These are phyloP conservation scores for Fragum fragum DNA, from an alignment of 2,888 invertebrate species.

Conservation along the genomic window DNA sequence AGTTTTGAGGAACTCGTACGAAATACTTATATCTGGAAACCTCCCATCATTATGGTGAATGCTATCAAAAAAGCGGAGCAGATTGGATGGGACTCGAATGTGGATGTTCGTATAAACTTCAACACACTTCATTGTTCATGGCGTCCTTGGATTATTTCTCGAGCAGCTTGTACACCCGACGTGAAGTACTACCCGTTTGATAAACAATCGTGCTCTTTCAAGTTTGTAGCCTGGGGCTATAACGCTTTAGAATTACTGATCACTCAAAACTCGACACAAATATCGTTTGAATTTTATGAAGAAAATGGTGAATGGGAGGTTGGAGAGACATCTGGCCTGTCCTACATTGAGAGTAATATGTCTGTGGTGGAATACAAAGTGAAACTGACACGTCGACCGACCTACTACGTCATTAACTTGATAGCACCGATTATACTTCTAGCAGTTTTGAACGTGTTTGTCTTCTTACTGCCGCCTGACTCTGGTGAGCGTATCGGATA, in stretches of 20 bases:
- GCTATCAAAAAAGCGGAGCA: constrained; percentile 32
- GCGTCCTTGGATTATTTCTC: constrained; percentile 41
- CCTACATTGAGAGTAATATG: constrained; percentile 4
- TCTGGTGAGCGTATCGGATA: constrained; percentile 61
- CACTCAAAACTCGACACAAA: background rate
- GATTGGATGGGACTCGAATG: constrained; percentile 40
- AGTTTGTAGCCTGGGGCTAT: constrained; percentile 44
- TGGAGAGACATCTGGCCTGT: constrained; percentile 10
- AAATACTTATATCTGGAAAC: constrained; percentile 40
- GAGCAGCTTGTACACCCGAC: constrained; percentile 41
- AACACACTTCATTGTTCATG: constrained; percentile 33
- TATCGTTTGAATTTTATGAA: constrained; percentile 29
- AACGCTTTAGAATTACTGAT: constrained; percentile 32
- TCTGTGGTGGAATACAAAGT: constrained; percentile 42
- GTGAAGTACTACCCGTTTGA: constrained; percentile 53
- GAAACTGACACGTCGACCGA: constrained; percentile 28
- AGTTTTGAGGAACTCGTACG: constrained; percentile 19
- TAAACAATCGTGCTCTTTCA: constrained; percentile 41
- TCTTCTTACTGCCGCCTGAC: constrained; percentile 45
- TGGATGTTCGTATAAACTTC: constrained; percentile 33
- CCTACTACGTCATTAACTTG: constrained; percentile 47
- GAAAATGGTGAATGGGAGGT: constrained; percentile 50
- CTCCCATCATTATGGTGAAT: constrained; percentile 48
- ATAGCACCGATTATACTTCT: constrained; percentile 39
- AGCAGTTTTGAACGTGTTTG: constrained; percentile 43